phyloP scores from a whole-genome alignment of 2,888 invertebrate species.

The Chymomyza amoena region DNA sequence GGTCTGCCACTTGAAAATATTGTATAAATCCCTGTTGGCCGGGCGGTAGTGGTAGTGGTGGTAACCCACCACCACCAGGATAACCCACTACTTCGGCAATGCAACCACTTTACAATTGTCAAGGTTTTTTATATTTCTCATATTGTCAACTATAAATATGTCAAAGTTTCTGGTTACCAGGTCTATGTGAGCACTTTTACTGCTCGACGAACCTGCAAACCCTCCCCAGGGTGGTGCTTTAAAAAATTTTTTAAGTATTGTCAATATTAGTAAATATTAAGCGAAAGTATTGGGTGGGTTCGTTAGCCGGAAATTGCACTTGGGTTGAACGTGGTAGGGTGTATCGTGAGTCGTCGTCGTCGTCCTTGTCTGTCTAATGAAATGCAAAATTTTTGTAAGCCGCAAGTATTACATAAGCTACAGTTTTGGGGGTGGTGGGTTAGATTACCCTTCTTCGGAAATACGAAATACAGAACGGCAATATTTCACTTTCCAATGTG shows the following conservation, averaged over 20 bases:
- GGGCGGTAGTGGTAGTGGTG: neutral
- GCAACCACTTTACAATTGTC: conserved; percentile 70
- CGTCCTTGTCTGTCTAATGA: conserved; percentile 49
- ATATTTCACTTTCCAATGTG: conserved; percentile 66
- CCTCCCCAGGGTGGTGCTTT: conserved; percentile 15
- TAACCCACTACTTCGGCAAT: conserved; percentile 10
- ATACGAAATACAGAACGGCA: conserved; percentile 36
- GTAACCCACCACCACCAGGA: conserved; percentile 31
- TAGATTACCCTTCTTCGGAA: conserved; percentile 40
- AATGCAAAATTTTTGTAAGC: conserved; percentile 70
- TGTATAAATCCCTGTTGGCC: conserved; percentile 63
- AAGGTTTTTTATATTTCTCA: conserved; percentile 46
- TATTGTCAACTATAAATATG: conserved; percentile 70
- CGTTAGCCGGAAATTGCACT: conserved; percentile 34
- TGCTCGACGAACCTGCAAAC: conserved; percentile 10
- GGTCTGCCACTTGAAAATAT: conserved; percentile 69
- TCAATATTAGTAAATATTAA: conserved; percentile 78
- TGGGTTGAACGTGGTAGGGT: conserved; percentile 37
- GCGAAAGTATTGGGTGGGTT: conserved; percentile 45
- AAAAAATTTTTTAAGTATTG: conserved; percentile 69
- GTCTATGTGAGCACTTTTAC: conserved; percentile 51
- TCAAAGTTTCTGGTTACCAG: conserved; percentile 73
- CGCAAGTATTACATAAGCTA: conserved; percentile 60
- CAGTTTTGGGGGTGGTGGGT: conserved; percentile 18
- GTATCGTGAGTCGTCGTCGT: neutral